Percentiles rank a stretch among this genome's conserved stretches.
phyloP scores from a whole-genome alignment of 2,888 invertebrate species.

The Xestoiulus laeticollis region DNA sequence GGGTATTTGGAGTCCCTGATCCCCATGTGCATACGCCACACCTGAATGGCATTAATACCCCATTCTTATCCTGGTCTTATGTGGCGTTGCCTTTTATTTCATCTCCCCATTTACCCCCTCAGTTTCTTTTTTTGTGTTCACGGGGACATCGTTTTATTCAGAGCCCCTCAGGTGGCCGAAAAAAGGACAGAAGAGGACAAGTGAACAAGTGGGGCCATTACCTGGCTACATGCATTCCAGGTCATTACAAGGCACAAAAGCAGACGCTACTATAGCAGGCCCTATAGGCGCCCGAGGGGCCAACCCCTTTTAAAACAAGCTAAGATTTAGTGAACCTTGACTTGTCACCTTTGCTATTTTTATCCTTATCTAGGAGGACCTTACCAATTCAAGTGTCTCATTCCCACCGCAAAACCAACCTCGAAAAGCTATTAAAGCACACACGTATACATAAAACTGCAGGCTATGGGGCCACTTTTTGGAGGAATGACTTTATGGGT shows the following conservation, averaged over 20 bases:
- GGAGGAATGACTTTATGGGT: background rate
- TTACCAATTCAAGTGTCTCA: constrained; percentile 10
- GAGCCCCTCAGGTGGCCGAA: constrained; percentile 22
- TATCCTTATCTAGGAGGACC: constrained; percentile 8
- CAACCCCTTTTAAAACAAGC: constrained; percentile 37
- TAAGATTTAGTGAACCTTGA: constrained; percentile 23
- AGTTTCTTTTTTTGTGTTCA: constrained; percentile 4
- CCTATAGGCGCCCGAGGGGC: background rate
- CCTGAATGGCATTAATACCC: constrained; percentile 26
- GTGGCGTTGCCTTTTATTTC: background rate
- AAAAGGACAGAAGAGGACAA: constrained; percentile 37
- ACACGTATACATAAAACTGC: background rate
- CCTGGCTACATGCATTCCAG: constrained; percentile 25
- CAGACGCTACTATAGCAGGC: background rate
- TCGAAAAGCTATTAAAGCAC: background rate
- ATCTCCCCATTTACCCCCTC: background rate
- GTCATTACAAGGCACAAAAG: constrained; percentile 11
- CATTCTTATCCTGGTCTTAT: background rate
- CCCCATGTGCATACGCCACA: background rate
- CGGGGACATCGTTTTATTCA: constrained; percentile 22
- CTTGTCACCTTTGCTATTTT: constrained; percentile 23
- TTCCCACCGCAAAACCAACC: constrained; percentile 37
- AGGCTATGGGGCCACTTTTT: background rate
- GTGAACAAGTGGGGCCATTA: constrained; percentile 18
- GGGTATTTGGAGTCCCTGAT: background rate